Evolutionary conservation across 2,797 vertebrate species (phyloP).

Genomic region (Rhinichthys osculus): DNA sequence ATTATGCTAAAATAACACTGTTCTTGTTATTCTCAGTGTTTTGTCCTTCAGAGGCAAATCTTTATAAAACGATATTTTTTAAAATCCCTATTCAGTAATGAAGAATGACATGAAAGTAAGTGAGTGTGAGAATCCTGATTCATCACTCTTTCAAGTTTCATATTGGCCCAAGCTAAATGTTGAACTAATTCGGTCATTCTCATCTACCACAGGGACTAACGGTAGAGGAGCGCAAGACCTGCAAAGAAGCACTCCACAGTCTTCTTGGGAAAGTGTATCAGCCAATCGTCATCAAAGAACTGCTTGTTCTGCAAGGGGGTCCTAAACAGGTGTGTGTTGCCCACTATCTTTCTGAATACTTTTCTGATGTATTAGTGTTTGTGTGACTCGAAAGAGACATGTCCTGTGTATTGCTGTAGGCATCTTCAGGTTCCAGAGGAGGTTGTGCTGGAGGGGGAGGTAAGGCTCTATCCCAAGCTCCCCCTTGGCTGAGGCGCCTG

Average conservation of each 20-base stretch:
- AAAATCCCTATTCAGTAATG: not conserved
- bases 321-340: slow-evolving; percentile 81
- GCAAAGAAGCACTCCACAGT: slow-evolving; percentile 76
- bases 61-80: not conserved
- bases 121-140: not conserved
- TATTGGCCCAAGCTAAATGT: not conserved
- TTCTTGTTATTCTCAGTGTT: not conserved
- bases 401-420: slow-evolving; percentile 5
- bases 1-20: not conserved
- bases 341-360: not conserved
- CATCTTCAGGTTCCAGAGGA: slow-evolving; percentile 56
- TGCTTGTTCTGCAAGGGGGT: slow-evolving; percentile 90
- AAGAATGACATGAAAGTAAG: not conserved
- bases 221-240: slow-evolving; percentile 75
- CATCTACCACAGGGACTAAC: slow-evolving; percentile 74
- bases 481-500: slow-evolving; percentile 86
- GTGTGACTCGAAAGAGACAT: not conserved
- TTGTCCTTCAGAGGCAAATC: not conserved
- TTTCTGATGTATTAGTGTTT: not conserved
- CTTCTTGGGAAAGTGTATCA: slow-evolving; percentile 89
- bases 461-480: slow-evolving; percentile 69
- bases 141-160: not conserved
- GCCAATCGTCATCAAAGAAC: slow-evolving; percentile 88
- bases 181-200: not conserved
- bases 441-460: slow-evolving; percentile 32